phyloP scores from a whole-genome alignment of 1,140 invertebrate genomes.

The Polypedilum pembai region DNA sequence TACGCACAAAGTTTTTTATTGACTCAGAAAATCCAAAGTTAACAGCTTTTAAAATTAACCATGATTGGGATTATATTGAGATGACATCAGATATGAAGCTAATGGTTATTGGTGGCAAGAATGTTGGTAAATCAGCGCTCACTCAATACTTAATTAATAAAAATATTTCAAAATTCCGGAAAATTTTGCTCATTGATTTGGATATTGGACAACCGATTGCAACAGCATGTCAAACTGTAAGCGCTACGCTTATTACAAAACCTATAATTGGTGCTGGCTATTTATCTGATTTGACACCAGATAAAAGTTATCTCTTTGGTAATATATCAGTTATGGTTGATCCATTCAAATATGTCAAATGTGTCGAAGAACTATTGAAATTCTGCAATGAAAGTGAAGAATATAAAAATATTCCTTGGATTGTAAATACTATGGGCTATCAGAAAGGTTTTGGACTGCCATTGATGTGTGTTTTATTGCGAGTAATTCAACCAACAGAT shows the following conservation, averaged over 20 bases:
- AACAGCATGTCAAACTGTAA: conserved; percentile 58
- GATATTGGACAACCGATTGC: conserved; percentile 74
- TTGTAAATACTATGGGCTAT: conserved; percentile 61
- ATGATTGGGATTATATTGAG: conserved; percentile 39
- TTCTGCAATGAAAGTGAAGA: conserved; percentile 35
- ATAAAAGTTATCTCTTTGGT: conserved; percentile 45
- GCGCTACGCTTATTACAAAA: conserved; percentile 49
- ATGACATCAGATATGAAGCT: conserved; percentile 34
- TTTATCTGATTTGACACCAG: conserved; percentile 36
- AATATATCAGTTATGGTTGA: conserved; percentile 47
- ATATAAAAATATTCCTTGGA: conserved; percentile 44
- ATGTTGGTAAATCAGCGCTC: conserved; percentile 66
- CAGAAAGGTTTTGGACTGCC: conserved; percentile 49
- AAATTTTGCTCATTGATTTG: conserved; percentile 59
- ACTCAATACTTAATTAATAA: conserved; percentile 57
- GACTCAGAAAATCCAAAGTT: conserved; percentile 33
- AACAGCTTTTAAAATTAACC: conserved; percentile 38
- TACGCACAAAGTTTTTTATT: conserved; percentile 37
- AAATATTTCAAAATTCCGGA: conserved; percentile 42
- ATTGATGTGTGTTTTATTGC: conserved; percentile 45
- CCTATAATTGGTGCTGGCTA: conserved; percentile 66
- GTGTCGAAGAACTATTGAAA: conserved; percentile 43
- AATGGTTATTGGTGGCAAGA: conserved; percentile 58
- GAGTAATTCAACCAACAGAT: conserved; percentile 45
- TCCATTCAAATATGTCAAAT: conserved; percentile 46